phyloP scores from a whole-genome alignment of 2,888 invertebrate genomes.

The Lamellibrachia columna region DNA sequence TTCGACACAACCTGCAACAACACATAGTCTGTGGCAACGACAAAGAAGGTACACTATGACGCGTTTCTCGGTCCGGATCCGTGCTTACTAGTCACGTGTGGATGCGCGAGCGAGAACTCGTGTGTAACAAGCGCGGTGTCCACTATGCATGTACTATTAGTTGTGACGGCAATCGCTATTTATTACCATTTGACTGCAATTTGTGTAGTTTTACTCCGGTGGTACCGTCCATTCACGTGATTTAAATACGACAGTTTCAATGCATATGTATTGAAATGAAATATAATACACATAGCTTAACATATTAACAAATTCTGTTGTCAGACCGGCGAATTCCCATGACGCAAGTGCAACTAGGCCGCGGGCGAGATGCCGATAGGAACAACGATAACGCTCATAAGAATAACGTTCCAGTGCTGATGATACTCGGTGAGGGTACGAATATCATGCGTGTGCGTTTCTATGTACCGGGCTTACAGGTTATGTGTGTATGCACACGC shows the following conservation, averaged over 20 bases:
- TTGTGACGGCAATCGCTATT: no score
- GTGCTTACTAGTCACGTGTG: no score
- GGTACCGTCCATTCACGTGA: no score
- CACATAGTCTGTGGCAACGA: background rate
- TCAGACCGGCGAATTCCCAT: background rate
- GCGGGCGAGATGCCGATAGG: background rate
- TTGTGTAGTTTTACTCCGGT: no score
- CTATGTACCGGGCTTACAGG: background rate
- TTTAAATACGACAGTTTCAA: no score
- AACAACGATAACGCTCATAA: background rate
- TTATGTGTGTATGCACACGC: background rate
- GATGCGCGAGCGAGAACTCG: no score
- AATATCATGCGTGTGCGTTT: background rate
- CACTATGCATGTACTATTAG: no score
- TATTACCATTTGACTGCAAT: no score
- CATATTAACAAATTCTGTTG: background rate
- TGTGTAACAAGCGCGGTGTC: no score
- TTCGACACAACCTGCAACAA: background rate
- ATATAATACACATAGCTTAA: background rate
- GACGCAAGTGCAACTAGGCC: background rate
- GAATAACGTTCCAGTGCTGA: background rate
- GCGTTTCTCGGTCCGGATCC: no score
- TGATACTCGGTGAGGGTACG: background rate
- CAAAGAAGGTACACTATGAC: background rate
- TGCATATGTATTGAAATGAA: background rate